phyloP scores from a whole-genome alignment of 2,888 invertebrate species.

The Dorcus hopei region DNA sequence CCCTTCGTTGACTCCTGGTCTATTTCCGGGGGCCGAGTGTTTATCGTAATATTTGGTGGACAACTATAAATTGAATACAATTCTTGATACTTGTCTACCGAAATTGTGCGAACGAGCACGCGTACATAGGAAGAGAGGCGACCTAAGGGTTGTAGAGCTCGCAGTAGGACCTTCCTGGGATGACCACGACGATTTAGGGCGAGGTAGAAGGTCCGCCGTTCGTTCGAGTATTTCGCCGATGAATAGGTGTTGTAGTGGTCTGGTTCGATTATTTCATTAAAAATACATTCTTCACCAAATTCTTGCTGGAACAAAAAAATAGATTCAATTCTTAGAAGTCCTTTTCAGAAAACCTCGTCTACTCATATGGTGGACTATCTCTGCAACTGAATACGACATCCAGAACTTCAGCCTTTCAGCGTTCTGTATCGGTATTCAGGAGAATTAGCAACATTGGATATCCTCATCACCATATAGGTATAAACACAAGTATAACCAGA shows the following conservation, averaged over 20 bases:
- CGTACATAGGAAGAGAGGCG: conserved; percentile 73
- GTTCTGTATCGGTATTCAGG: too few species aligned
- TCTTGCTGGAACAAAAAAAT: conserved; percentile 72
- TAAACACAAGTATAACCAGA: too few species aligned
- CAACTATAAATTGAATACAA: conserved; percentile 50
- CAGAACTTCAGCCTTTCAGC: too few species aligned
- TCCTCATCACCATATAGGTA: too few species aligned
- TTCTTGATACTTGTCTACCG: conserved; percentile 53
- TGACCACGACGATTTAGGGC: conserved; percentile 73
- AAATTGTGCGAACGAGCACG: conserved; percentile 62
- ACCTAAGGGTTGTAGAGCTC: conserved; percentile 54
- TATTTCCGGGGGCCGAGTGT: conserved; percentile 11
- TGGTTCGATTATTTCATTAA: conserved; percentile 82
- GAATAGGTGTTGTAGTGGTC: conserved; percentile 85
- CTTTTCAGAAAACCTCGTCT: too few species aligned
- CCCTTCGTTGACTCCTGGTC: conserved; percentile 11
- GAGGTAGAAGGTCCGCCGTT: conserved; percentile 68
- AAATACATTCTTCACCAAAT: conserved; percentile 77
- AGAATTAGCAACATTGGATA: too few species aligned
- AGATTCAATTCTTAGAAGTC: not conserved
- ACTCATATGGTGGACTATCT: too few species aligned
- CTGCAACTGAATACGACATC: too few species aligned
- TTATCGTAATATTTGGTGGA: conserved; percentile 37
- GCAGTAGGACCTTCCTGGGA: conserved; percentile 70
- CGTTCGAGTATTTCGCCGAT: conserved; percentile 68